A percentile compares a stretch with the other conserved stretches of the same genome.
These are phyloP conservation scores for Elachura formosa DNA, from an alignment of 2,113 vertebrate species.

Conservation along the genomic window DNA sequence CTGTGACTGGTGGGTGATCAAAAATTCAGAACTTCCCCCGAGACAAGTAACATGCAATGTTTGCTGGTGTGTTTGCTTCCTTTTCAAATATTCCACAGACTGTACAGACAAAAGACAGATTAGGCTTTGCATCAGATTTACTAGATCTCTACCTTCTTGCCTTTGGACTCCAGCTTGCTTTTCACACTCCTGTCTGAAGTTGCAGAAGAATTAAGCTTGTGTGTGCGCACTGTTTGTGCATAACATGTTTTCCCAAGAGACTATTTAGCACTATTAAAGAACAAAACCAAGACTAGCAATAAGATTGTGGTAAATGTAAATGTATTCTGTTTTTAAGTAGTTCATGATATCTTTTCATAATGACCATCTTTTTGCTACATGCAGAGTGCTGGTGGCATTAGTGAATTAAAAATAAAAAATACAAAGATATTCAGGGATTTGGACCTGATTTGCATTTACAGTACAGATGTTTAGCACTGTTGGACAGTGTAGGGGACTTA, in stretches of 20 bases:
- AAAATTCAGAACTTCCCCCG: not conserved
- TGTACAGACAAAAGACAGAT: slow-evolving; percentile 26
- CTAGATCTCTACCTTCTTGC: not conserved
- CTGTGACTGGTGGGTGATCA: not conserved
- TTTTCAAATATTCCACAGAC: slow-evolving; percentile 23
- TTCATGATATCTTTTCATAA: not conserved
- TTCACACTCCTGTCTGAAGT: slow-evolving; percentile 34
- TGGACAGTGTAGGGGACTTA: not conserved
- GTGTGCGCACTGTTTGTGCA: not conserved
- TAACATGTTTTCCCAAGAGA: slow-evolving; percentile 32
- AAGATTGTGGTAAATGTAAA: slow-evolving; percentile 15
- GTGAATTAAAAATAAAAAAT: slow-evolving; percentile 2
- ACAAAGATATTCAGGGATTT: not conserved
- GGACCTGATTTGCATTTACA: not conserved
- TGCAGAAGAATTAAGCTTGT: slow-evolving; percentile 23
- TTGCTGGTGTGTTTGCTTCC: not conserved
- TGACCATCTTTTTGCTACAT: not conserved
- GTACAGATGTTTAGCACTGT: not conserved
- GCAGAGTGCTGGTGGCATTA: not conserved
- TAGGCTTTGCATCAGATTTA: slow-evolving; percentile 44
- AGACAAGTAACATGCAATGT: not conserved
- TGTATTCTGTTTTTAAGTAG: not conserved
- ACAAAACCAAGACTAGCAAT: not conserved
- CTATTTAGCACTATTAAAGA: slow-evolving; percentile 15
- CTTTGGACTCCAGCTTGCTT: slow-evolving; percentile 31